Conservation (phyloP, 2,113 vertebrate species). For the Panthera leo region DNA sequence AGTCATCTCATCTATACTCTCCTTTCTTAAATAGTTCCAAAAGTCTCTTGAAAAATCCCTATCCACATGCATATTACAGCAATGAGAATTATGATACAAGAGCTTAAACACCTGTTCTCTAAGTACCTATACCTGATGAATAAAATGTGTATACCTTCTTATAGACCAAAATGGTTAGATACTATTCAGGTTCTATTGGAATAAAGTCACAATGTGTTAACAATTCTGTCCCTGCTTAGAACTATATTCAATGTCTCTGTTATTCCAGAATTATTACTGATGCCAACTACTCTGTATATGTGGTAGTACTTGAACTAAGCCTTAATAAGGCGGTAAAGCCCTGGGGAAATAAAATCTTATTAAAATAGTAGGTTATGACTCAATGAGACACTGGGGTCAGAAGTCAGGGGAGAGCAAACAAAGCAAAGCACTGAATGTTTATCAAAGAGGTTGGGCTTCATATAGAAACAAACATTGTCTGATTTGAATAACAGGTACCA, state of each 20-base stretch:
- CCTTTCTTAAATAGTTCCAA: neutral
- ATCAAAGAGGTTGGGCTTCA: neutral
- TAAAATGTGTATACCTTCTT: neutral
- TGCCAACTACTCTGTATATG: neutral
- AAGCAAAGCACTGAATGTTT: neutral
- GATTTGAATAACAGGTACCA: neutral
- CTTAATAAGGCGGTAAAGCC: neutral
- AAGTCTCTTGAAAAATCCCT: neutral
- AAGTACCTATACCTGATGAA: neutral
- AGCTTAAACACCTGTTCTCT: neutral
- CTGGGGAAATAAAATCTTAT: neutral
- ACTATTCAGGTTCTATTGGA: neutral
- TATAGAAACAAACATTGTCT: neutral
- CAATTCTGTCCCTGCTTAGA: neutral
- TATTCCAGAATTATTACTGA: neutral
- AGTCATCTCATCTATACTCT: neutral
- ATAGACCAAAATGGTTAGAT: neutral
- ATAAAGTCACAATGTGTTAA: neutral
- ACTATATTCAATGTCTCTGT: neutral
- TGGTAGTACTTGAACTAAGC: neutral
- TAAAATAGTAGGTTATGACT: neutral
- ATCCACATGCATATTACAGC: neutral
- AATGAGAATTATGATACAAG: neutral
- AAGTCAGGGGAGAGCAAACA: neutral
- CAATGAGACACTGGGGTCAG: neutral